Evolutionary conservation across 2,797 vertebrate species (phyloP), one percentile per base, ranked within the genome.

Genomic region (Hybognathus amarus): DNA sequence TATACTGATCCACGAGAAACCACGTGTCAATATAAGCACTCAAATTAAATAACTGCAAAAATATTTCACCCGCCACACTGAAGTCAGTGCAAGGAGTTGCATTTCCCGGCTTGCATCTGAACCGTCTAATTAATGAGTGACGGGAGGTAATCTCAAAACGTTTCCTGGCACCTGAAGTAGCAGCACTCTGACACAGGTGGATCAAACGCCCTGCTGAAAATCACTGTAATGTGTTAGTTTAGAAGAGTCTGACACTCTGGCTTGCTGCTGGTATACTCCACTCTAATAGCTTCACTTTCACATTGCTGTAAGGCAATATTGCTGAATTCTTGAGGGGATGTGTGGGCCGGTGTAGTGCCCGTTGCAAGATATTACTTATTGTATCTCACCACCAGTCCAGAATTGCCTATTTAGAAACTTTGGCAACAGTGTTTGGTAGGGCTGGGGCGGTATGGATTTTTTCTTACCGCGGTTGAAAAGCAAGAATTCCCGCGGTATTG

Each of bases 201-300:
- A 67, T 71, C 69, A 68, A 84, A 77, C 15, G 36, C 18, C 66
- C n/a, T 80, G 76, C 70, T 73, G 71, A 77, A 85, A 86, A 80
- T 85, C 70, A 83, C 76, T 77, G 22, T 40, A 79, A 40, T 80
- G 85, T 86, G 85, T 86, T 77, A 82, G 63, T 75, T 73, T 63
- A 82, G 61, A 52, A 79, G 70, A 38, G 33, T 70, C 76, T 64
- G 66, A 69, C 77, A 73, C 59, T 77, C 11, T 56, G 74, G 15
- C 40, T 42, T 22, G 8, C 61, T 77, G 77, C 80, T 66, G 42
- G n/a, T 17, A 77, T 70, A 68, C 68, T 66, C 22, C 5, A 38
- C 33, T 30, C 47, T 83, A 68, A 80, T 59, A 45, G 45, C 77
- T 79, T 59, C 50, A 59, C 63, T 77, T 75, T 56, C 73, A 82